Evolutionary conservation across 2,113 vertebrate genomes (phyloP).

Genomic region (Psettodes erumei): DNA sequence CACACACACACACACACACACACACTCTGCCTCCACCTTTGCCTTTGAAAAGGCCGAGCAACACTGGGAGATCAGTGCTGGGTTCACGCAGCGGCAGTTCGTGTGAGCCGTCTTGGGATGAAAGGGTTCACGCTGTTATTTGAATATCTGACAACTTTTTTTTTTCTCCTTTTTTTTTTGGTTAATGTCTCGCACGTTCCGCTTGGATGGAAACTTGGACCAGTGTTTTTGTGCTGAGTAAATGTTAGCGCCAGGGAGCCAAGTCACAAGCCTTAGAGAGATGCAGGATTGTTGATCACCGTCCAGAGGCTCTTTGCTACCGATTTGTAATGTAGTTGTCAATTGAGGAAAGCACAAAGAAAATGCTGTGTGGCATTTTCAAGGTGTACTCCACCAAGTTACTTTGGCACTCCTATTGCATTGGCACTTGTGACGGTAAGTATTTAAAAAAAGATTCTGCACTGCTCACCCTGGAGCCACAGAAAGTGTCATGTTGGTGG

Average conservation of each 20-base stretch:
- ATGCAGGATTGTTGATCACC: neutral
- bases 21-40: too few species aligned
- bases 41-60: neutral
- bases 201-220: slow-evolving; percentile 9
- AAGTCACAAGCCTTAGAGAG: neutral
- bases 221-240: neutral
- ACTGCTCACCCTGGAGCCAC: neutral
- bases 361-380: neutral
- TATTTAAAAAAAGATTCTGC: too few species aligned
- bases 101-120: neutral
- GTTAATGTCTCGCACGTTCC: neutral
- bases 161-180: too few species aligned
- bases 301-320: neutral
- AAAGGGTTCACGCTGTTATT: neutral
- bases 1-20: too few species aligned
- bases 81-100: neutral
- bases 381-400: neutral
- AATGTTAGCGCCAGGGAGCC: neutral
- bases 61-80: slow-evolving; percentile 5
- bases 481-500: neutral
- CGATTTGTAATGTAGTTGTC: too few species aligned
- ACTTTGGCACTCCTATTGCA: neutral
- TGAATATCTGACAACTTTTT: neutral
- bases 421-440: too few species aligned
- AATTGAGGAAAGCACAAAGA: too few species aligned